Conservation (phyloP, 2,113 vertebrate species). For the Phoenicopterus ruber region DNA sequence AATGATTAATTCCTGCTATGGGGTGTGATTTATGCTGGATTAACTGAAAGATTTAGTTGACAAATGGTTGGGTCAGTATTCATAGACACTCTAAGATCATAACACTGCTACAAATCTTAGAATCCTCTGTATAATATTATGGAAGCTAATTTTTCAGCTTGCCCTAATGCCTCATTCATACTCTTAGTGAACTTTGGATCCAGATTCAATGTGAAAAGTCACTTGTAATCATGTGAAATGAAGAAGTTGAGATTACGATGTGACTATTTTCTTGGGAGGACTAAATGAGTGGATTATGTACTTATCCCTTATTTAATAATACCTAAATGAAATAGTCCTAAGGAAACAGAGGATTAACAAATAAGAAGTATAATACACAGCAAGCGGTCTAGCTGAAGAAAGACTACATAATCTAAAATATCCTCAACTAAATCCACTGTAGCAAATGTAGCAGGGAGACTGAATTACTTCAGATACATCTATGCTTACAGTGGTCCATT, state of each 20-base stretch:
- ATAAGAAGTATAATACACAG: constrained; percentile 51
- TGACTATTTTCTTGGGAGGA: constrained; percentile 48
- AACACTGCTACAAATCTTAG: background rate
- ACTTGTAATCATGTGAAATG: background rate
- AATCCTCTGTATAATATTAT: background rate
- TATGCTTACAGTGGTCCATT: constrained; percentile 20
- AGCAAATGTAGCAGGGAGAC: constrained; percentile 13
- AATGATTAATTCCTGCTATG: background rate
- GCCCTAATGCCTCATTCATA: background rate
- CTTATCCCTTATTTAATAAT: constrained; percentile 56
- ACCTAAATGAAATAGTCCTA: constrained; percentile 43
- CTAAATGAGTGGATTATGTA: constrained; percentile 58
- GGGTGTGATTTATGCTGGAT: background rate
- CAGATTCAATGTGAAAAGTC: constrained; percentile 18
- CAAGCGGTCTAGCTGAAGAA: constrained; percentile 53
- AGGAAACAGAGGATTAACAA: constrained; percentile 59
- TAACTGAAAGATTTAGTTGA: background rate
- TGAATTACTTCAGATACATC: constrained; percentile 27
- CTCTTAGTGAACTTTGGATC: constrained; percentile 4
- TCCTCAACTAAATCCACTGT: constrained; percentile 42
- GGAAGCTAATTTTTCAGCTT: constrained; percentile 32
- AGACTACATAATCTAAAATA: constrained; percentile 50
- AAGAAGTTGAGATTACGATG: background rate
- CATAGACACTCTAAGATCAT: background rate
- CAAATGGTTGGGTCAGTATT: background rate